Percentiles rank a stretch among this genome's conserved stretches.
Conservation (phyloP, 2,888 invertebrate genomes). For the Dicranocentrus wangi region DNA sequence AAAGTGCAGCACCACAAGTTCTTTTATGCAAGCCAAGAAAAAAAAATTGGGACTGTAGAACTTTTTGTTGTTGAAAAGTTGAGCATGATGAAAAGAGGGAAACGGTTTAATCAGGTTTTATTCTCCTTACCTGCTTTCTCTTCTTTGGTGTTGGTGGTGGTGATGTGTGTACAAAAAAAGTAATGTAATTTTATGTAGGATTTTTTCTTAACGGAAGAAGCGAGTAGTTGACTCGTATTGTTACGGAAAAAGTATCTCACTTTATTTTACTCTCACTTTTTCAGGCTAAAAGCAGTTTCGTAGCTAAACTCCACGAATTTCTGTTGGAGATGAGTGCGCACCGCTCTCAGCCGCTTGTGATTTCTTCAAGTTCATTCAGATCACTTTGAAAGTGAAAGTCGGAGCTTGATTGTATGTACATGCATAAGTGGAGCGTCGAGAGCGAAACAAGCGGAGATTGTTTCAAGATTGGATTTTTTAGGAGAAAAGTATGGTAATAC, state of each 20-base stretch:
- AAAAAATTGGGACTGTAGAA: not conserved
- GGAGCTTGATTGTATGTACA: no score
- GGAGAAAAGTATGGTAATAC: not conserved
- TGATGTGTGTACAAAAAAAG: no score
- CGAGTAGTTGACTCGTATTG: no score
- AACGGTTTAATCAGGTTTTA: slow-evolving; percentile 36
- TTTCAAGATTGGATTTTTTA: slow-evolving; percentile 38
- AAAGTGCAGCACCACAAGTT: not conserved
- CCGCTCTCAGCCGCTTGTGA: not conserved
- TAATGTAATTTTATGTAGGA: no score
- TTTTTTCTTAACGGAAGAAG: no score
- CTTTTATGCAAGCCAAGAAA: slow-evolving; percentile 21
- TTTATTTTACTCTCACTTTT: slow-evolving; percentile 2
- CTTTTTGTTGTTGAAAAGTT: no score
- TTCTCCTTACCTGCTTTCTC: slow-evolving; percentile 16
- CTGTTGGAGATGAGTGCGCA: not conserved
- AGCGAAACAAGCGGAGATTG: slow-evolving; percentile 18
- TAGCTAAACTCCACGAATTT: not conserved
- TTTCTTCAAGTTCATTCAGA: slow-evolving; percentile 13
- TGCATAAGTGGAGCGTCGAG: no score
- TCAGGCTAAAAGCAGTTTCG: not conserved
- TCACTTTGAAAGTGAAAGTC: not conserved
- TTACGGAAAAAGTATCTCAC: no score
- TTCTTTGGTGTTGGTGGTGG: no score
- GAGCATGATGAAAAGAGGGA: slow-evolving; percentile 6